These are phyloP conservation scores for Lytechinus variegatus DNA, from an alignment of 35 echinoderm and acorn worm species.

Conservation along the genomic window DNA sequence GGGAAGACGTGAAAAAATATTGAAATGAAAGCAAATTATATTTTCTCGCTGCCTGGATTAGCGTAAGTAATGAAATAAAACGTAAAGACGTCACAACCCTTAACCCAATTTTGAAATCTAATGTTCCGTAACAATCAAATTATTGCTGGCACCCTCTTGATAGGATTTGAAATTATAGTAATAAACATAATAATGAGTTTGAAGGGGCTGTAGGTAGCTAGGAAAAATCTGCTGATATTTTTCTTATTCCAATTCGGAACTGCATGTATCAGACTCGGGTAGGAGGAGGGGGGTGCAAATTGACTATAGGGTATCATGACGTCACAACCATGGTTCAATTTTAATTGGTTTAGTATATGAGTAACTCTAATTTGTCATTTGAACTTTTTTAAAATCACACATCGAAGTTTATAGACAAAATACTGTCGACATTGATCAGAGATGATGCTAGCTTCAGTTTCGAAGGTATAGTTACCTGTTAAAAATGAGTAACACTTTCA, in stretches of 20 bases:
- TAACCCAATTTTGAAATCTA: background rate
- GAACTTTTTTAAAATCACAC: too few relatives aligned
- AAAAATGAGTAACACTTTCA: too few relatives aligned
- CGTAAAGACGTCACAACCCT: background rate
- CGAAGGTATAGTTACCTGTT: too few relatives aligned
- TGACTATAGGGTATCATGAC: background rate
- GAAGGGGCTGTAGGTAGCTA: background rate
- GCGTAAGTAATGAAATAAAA: background rate
- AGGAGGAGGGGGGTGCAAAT: background rate
- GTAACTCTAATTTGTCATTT: too few relatives aligned
- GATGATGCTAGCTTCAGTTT: too few relatives aligned
- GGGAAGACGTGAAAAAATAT: background rate
- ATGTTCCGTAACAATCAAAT: conserved; percentile 30
- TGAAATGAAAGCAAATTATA: background rate
- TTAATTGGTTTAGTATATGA: background rate
- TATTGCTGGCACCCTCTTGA: background rate
- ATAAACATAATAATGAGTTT: background rate
- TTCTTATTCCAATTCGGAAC: background rate
- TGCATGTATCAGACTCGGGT: background rate
- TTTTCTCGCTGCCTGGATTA: background rate
- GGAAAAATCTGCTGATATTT: background rate
- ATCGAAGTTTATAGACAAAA: too few relatives aligned
- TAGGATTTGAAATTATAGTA: background rate
- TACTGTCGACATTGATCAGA: too few relatives aligned
- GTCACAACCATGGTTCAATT: background rate